Conservation (phyloP, 2,888 invertebrate genomes). For the Pachydiplax longipennis region DNA sequence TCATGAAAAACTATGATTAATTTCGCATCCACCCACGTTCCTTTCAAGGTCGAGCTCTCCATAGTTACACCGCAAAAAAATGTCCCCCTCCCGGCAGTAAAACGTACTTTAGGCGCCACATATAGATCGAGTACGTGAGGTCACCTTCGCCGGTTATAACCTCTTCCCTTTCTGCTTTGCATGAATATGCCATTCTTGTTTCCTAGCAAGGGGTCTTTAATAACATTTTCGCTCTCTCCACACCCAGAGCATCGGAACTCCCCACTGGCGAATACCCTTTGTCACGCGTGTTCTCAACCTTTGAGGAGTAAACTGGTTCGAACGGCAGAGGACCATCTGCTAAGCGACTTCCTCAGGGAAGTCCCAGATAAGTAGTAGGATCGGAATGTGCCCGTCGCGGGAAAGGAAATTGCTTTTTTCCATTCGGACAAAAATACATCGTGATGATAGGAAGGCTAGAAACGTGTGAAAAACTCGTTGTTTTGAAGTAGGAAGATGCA, state of each 20-base stretch:
- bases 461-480: background rate
- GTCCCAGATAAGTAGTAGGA: background rate
- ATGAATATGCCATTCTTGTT: background rate
- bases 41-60: background rate
- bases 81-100: background rate
- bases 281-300: background rate
- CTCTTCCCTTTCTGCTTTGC: background rate
- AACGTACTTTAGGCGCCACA: background rate
- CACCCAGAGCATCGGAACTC: background rate
- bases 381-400: background rate
- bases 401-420: background rate
- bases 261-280: background rate
- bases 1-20: background rate
- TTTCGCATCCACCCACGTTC: background rate
- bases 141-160: background rate
- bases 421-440: background rate
- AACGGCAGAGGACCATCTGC: background rate
- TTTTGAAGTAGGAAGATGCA: background rate
- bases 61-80: background rate
- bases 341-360: background rate
- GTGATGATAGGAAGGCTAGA: background rate
- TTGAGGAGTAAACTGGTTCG: background rate
- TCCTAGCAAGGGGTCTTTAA: background rate
- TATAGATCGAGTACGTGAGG: background rate
- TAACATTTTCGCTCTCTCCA: background rate